These are phyloP conservation scores for Ganaspis brasiliensis DNA, from an alignment of 2,888 invertebrate species.

Conservation along the genomic window DNA sequence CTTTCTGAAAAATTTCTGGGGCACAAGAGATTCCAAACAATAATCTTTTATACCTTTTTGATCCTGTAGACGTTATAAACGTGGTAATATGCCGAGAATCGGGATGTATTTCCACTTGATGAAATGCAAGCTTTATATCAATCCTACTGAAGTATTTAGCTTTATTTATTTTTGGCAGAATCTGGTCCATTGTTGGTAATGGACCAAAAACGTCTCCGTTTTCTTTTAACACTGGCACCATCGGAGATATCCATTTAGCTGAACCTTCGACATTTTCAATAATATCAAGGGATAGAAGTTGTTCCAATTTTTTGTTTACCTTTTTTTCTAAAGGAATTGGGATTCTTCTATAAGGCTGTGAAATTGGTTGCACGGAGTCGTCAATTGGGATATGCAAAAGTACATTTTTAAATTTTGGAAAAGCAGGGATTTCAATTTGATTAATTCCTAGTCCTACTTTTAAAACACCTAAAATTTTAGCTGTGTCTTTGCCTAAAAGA, in stretches of 20 bases:
- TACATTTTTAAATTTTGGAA: slow-evolving; percentile 67
- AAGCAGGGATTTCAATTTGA: background rate
- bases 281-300: slow-evolving; percentile 54
- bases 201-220: slow-evolving; percentile 60
- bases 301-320: slow-evolving; percentile 58
- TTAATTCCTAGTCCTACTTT: slow-evolving; percentile 54
- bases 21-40: too few relatives aligned
- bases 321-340: slow-evolving; percentile 54
- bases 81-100: too few relatives aligned
- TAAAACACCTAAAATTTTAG: slow-evolving; percentile 57
- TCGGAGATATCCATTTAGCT: slow-evolving; percentile 64
- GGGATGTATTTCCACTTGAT: too few relatives aligned
- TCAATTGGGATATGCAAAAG: slow-evolving; percentile 65
- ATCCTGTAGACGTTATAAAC: too few relatives aligned
- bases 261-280: slow-evolving; percentile 65
- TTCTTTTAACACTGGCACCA: slow-evolving; percentile 67
- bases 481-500: slow-evolving; percentile 61
- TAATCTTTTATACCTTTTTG: too few relatives aligned
- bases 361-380: slow-evolving; percentile 47
- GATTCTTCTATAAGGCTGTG: slow-evolving; percentile 52
- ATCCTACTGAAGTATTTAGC: too few relatives aligned
- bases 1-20: too few relatives aligned
- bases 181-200: too few relatives aligned
- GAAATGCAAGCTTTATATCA: too few relatives aligned
- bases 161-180: too few relatives aligned